These are phyloP conservation scores for Drosophila miranda DNA, from an alignment of 1,140 invertebrate species.

Conservation along the genomic window DNA sequence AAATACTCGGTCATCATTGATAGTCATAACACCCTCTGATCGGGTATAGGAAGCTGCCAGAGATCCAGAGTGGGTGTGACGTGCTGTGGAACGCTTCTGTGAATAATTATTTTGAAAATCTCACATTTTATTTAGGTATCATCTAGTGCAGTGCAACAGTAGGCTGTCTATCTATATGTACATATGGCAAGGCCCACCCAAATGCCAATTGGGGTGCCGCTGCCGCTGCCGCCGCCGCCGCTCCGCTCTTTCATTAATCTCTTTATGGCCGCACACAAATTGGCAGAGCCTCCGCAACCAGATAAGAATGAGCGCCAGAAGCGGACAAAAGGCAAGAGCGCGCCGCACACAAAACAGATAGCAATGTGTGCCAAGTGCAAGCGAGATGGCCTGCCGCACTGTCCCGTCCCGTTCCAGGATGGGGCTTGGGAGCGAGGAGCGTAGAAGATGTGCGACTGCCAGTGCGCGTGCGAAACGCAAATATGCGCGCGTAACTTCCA, in stretches of 20 bases:
- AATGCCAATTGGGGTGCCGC: conserved; percentile 40
- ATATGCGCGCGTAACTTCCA: conserved; percentile 58
- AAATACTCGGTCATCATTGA: too few relatives aligned
- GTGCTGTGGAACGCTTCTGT: conserved; percentile 15
- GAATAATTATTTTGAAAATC: conserved; percentile 22
- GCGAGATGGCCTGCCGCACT: conserved; percentile 11
- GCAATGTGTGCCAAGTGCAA: conserved; percentile 45
- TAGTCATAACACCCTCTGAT: too few relatives aligned
- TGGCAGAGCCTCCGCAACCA: conserved; percentile 9
- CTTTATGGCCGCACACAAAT: conserved; percentile 60
- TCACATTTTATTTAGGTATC: neutral
- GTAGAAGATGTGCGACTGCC: conserved; percentile 5
- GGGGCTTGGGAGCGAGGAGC: neutral
- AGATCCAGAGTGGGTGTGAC: neutral
- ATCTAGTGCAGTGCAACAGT: neutral
- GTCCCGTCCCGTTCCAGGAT: too few relatives aligned
- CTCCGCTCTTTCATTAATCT: conserved; percentile 57
- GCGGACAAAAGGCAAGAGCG: conserved; percentile 43
- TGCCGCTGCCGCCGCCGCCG: conserved; percentile 25
- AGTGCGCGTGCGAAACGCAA: conserved; percentile 63
- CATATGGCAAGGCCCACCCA: conserved; percentile 41
- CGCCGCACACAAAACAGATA: conserved; percentile 42
- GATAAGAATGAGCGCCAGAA: conserved; percentile 34
- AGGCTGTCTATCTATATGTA: conserved; percentile 4
- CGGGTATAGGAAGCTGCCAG: too few relatives aligned